Percentiles rank a stretch among this genome's conserved stretches.
Conservation (phyloP, 1,140 invertebrate genomes). For the Theocolax elegans region DNA sequence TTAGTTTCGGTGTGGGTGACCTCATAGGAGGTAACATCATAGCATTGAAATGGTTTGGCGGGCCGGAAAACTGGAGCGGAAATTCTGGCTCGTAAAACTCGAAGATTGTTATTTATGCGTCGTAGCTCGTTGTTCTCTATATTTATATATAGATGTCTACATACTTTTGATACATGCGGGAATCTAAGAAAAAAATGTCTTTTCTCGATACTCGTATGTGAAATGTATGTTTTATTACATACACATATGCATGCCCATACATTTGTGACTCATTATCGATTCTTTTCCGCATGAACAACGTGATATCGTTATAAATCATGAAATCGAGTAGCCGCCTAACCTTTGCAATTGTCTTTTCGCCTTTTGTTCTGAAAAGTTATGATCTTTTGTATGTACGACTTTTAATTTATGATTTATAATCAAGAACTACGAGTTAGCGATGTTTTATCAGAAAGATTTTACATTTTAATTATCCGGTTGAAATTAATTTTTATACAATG, state of each 20-base stretch:
- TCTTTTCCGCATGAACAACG: background rate
- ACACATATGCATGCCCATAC: background rate
- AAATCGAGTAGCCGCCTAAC: conserved; percentile 5
- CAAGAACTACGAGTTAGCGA: too few species aligned
- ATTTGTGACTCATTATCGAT: conserved; percentile 12
- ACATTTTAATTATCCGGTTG: too few species aligned
- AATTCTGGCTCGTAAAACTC: conserved; percentile 16
- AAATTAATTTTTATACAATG: too few species aligned
- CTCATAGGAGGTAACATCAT: too few species aligned
- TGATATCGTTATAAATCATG: conserved; percentile 10
- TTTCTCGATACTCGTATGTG: conserved; percentile 4
- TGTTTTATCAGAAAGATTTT: too few species aligned
- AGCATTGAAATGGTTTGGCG: conserved; percentile 1
- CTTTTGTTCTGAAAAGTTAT: conserved; percentile 20
- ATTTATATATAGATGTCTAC: background rate
- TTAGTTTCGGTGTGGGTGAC: background rate
- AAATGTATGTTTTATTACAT: background rate
- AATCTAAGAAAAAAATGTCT: background rate
- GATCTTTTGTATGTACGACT: background rate
- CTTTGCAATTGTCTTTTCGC: conserved; percentile 14
- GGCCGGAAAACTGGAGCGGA: conserved; percentile 15
- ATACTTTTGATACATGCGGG: background rate
- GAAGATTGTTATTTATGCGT: background rate
- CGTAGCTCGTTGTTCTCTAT: background rate
- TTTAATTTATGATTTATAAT: too few species aligned